Base-by-base conservation (phyloP, 2,888 invertebrate species). In the Scotopteryx bipunctaria region DNA sequence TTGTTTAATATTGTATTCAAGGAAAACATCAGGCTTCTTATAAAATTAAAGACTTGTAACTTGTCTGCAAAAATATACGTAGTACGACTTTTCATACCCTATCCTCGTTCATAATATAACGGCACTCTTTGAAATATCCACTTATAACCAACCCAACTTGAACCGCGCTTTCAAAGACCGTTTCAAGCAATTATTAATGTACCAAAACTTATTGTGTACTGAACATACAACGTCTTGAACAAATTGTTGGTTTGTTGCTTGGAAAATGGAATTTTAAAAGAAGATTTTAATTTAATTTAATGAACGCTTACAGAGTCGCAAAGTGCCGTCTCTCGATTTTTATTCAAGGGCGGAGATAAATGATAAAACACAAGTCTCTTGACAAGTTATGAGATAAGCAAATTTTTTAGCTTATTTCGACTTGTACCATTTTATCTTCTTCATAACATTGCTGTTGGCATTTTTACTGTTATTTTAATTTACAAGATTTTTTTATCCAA, bases 131-230 rank as follows among this genome's bases (percentile, higher is more conserved):
- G 36, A 48, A 49, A 52, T 11, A 17, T 43, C 35, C 19, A 40
- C 31, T 5, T 16, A 29, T 14, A 23, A 32, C 57, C 53, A 55
- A 13, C 29, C 19, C n/a, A 50, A 48, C 33, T 45, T 45, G 56
- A 56, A 38, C 50, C 23, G 38, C 29, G 23, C 55, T 41, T 50
- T 41, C 36, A 49, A 35, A 54, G n/a, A 33, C 43, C 19, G 37
- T 40, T 45, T 44, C 33, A n/a, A 52, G 44, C 49, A 55, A 49
- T 58, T 55, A 55, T 55, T 55, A 54, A 56, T 46, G 45, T 44
- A 51, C 44, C 40, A 55, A 57, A 55, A 50, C 55, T 37, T 55
- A 53, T 51, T 55, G 51, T 54, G 36, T 46, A 51, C 50, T 48
- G 37, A 40, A 33, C 33, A 52, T 25, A 48, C 44, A 52, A 50